These are phyloP conservation scores for Callipepla californica DNA, from an alignment of 2,113 vertebrate species.

Conservation along the genomic window DNA sequence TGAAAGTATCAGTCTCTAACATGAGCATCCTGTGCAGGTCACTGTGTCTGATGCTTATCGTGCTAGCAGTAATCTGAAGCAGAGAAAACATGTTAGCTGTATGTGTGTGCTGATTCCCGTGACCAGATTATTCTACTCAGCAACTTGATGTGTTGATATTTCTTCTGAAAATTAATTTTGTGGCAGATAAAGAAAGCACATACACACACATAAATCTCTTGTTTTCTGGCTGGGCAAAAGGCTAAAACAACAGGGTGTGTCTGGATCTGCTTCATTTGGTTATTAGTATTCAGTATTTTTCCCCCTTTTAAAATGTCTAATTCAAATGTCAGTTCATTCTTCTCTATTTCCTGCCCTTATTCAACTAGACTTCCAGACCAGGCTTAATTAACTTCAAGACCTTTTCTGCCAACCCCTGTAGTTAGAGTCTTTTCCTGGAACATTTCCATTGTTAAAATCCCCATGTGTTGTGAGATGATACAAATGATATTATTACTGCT, in stretches of 20 bases:
- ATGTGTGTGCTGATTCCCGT: not conserved
- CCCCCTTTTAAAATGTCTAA: constrained; percentile 11
- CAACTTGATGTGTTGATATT: not conserved
- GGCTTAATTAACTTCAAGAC: constrained; percentile 48
- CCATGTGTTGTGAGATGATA: constrained; percentile 37
- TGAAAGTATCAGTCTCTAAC: not conserved
- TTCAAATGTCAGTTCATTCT: constrained; percentile 66
- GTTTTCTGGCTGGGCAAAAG: constrained; percentile 9
- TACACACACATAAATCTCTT: not conserved
- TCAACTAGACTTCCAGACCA: constrained; percentile 18
- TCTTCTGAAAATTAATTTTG: constrained; percentile 21
- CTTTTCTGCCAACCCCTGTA: constrained; percentile 23
- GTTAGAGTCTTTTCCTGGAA: constrained; percentile 39
- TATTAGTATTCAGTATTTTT: constrained; percentile 8
- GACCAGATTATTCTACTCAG: not conserved
- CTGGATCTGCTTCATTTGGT: constrained; percentile 13
- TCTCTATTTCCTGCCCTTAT: constrained; percentile 56
- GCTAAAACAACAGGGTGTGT: not conserved
- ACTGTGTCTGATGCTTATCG: constrained; percentile 6
- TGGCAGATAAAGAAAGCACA: constrained; percentile 32
- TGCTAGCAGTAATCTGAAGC: not conserved
- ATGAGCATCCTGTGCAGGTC: not conserved
- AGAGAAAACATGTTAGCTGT: not conserved
- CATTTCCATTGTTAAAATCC: constrained; percentile 40
- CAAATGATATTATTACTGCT: constrained; percentile 6